Conservation (phyloP, 2,113 vertebrate genomes). For the Xenopus borealis region DNA sequence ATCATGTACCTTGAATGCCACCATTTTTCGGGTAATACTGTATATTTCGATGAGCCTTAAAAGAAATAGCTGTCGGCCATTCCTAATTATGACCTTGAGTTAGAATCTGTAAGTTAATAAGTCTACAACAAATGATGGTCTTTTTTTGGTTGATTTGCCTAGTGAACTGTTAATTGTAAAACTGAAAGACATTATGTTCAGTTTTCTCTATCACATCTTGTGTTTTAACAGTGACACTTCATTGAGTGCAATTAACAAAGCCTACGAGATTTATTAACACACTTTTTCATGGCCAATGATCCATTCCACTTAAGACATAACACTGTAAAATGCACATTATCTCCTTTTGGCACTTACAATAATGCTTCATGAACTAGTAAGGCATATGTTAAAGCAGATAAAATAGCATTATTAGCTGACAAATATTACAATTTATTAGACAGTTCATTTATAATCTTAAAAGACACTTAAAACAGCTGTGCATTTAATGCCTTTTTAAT, state of each 20-base stretch:
- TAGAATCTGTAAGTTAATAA: constrained; percentile 84
- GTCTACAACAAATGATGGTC: constrained; percentile 83
- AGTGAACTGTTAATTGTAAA: constrained; percentile 90
- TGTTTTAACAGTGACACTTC: constrained; percentile 90
- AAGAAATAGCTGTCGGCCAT: constrained; percentile 54
- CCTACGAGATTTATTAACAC: constrained; percentile 88
- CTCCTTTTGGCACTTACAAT: constrained; percentile 85
- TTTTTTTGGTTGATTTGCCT: constrained; percentile 79
- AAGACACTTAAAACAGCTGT: constrained; percentile 80
- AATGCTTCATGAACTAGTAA: constrained; percentile 82
- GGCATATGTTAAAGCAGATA: constrained; percentile 84
- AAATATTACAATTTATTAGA: constrained; percentile 87
- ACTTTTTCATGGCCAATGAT: constrained; percentile 85
- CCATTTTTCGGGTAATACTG: not conserved
- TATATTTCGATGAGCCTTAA: not conserved
- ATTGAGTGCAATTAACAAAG: constrained; percentile 89
- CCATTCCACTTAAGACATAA: constrained; percentile 87
- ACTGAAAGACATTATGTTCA: constrained; percentile 85
- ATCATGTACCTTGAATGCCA: not conserved
- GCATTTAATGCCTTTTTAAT: constrained; percentile 83
- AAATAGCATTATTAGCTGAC: constrained; percentile 85
- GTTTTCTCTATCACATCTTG: constrained; percentile 82
- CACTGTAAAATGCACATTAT: constrained; percentile 88
- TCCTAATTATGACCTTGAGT: constrained; percentile 80
- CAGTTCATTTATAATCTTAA: constrained; percentile 84